Evolutionary conservation across 2,797 vertebrate genomes (phyloP), one percentile per base, ranked within the genome.

Genomic region (Myotis myotis): DNA sequence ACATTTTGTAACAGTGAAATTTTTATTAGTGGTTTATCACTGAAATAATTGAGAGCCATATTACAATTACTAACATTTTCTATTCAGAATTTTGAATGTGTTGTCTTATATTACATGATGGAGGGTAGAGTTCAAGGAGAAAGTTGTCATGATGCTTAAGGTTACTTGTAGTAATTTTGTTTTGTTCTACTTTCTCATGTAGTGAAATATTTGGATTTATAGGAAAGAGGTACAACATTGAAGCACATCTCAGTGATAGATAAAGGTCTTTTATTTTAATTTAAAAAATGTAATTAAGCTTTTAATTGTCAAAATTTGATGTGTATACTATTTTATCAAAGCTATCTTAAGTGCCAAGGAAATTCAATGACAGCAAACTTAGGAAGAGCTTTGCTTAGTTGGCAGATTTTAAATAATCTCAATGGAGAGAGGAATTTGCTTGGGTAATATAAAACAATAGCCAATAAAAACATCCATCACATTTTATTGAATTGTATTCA

Each of bases 401-500:
- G 51, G 20, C 44, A n/a, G 47, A 5, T 85, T 93, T 33, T 72
- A 93, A 93, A 49, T 28, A 81, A 75, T 80, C 8, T 49, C 71
- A 89, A 81, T 81, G 13, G 23, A 44, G 38, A 9, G 22, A 76
- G 30, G 1, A 87, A 49, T 92, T 92, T 83, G 49, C 19, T n/a
- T 71, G 62, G 60, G 49, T 66, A 80, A 66, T 76, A 66, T 87
- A 76, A 84, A 76, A 92, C 11, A 90, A 22, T 55, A 87, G 20
- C 16, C 17, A 62, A 15, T 87, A 53, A 62, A 83, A 94, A 23
- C 9, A 71, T 33, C 5, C 3, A 41, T 89, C 53, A 71, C 17
- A 88, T 94, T 80, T 76, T 15, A 25, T 84, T 94, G 70, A 94
- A 94, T 49, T 92, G 38, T 84, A 79, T 66, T 80, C 11, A 93